Conservation (phyloP, 2,888 invertebrate genomes). For the Dascillus cervinus region DNA sequence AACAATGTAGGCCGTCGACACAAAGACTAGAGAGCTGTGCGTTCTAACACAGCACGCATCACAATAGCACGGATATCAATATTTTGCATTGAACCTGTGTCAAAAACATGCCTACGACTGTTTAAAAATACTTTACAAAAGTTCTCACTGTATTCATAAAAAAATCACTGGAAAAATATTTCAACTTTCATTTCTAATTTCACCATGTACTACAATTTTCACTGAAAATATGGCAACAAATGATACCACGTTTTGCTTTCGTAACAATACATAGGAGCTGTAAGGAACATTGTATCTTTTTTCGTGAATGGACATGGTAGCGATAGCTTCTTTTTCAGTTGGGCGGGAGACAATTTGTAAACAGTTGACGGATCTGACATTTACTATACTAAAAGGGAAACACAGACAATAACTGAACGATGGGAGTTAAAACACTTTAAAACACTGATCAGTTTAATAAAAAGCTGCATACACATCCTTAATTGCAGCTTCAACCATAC, state of each 20-base stretch:
- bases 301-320: conserved; percentile 22
- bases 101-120: conserved; percentile 14
- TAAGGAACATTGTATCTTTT: too few species aligned
- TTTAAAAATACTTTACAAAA: too few species aligned
- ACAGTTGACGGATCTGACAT: conserved; percentile 39
- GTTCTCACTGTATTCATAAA: too few species aligned
- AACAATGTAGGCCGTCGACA: conserved; percentile 24
- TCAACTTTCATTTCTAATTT: too few species aligned
- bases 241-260: too few species aligned
- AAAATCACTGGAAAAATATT: too few species aligned
- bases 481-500: conserved; percentile 10
- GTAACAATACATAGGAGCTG: too few species aligned
- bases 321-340: conserved; percentile 28
- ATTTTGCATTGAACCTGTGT: conserved; percentile 22
- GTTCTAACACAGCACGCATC: conserved; percentile 27
- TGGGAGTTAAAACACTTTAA: conserved; percentile 28
- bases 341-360: conserved; percentile 34
- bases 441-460: conserved; percentile 23
- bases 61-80: conserved; percentile 26
- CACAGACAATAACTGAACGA: conserved; percentile 28
- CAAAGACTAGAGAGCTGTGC: conserved; percentile 38
- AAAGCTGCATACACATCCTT: conserved; percentile 24
- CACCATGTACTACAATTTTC: too few species aligned
- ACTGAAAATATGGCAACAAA: too few species aligned
- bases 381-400: conserved; percentile 33